phyloP scores from a whole-genome alignment of 2,113 vertebrate species.

The Todiramphus chloris region DNA sequence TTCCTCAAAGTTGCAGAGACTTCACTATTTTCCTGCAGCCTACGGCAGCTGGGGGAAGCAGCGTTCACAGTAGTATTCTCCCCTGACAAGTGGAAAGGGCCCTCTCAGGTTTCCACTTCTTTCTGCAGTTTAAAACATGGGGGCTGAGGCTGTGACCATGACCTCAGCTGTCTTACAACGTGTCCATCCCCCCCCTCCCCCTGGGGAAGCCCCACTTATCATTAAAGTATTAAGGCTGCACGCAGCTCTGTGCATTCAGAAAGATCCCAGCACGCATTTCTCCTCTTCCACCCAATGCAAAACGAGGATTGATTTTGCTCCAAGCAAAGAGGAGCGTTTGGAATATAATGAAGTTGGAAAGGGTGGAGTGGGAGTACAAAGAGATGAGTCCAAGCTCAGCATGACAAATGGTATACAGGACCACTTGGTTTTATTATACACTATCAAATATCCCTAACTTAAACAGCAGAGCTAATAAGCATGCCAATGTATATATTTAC shows the following conservation, averaged over 20 bases:
- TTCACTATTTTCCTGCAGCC: background rate
- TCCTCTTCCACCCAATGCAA: conserved; percentile 52
- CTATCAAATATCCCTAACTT: conserved; percentile 67
- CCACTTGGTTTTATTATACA: conserved; percentile 60
- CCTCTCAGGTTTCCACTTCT: conserved; percentile 39
- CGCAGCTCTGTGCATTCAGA: conserved; percentile 40
- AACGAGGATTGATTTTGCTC: conserved; percentile 53
- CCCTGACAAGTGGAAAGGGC: conserved; percentile 33
- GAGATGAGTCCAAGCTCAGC: conserved; percentile 70
- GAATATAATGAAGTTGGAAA: conserved; percentile 67
- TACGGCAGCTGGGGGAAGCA: background rate
- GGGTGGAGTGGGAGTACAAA: conserved; percentile 68
- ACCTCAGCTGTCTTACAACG: conserved; percentile 52
- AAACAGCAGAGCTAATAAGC: conserved; percentile 63
- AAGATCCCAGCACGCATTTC: conserved; percentile 53
- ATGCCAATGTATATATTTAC: conserved; percentile 71
- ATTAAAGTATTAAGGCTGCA: conserved; percentile 43
- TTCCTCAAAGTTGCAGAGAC: background rate
- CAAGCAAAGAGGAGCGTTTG: conserved; percentile 63
- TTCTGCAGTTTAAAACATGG: conserved; percentile 14
- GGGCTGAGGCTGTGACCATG: conserved; percentile 54
- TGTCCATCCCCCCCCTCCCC: background rate
- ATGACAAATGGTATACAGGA: conserved; percentile 66
- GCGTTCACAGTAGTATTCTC: conserved; percentile 33
- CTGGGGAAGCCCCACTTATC: conserved; percentile 43